Percentiles rank a stretch among this genome's conserved stretches.
Conservation (phyloP, 1,140 invertebrate species). For the Zaprionus nigranus region DNA sequence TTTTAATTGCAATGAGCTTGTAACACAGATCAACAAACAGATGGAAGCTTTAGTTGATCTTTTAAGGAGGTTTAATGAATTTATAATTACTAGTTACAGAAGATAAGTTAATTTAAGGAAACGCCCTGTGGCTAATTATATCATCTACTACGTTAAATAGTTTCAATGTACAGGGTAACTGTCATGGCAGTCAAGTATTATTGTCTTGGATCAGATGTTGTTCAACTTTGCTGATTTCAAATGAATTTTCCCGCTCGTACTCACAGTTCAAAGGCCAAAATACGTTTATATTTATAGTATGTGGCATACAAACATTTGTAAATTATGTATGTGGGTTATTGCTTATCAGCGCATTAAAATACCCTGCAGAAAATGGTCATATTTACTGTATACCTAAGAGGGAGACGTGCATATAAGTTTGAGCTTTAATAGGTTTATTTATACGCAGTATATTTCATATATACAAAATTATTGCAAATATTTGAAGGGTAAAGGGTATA, state of each 20-base stretch:
- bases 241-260: background rate
- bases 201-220: background rate
- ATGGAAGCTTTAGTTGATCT: background rate
- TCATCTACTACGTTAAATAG: background rate
- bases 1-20: background rate
- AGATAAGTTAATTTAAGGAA: background rate
- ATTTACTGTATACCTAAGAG: too few relatives aligned
- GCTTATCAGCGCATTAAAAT: background rate
- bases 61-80: background rate
- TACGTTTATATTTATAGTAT: background rate
- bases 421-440: too few relatives aligned
- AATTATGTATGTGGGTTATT: background rate
- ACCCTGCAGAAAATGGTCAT: too few relatives aligned
- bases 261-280: background rate
- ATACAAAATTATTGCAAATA: background rate
- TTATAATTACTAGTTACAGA: background rate
- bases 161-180: background rate
- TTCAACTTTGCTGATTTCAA: background rate
- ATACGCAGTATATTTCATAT: too few relatives aligned
- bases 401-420: too few relatives aligned
- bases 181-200: background rate
- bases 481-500: background rate
- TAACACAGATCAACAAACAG: background rate
- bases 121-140: background rate
- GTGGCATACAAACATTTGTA: background rate